Conservation (phyloP, 2,113 vertebrate species). For the Halichoerus grypus region DNA sequence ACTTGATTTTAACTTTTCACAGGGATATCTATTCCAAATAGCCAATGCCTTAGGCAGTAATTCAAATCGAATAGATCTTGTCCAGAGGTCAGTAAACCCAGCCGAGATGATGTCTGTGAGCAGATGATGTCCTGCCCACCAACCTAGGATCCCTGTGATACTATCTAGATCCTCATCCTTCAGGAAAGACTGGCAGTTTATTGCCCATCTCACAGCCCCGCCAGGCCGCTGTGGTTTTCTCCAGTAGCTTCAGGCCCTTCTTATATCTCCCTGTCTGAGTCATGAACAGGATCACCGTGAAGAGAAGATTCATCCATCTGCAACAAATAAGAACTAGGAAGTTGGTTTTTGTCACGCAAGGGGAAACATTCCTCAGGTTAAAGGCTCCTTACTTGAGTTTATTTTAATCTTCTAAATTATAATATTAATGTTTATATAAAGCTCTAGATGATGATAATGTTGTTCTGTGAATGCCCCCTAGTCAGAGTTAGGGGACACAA, state of each 20-base stretch:
- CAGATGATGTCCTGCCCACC: neutral
- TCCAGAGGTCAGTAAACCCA: neutral
- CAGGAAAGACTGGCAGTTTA: neutral
- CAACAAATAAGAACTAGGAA: slow-evolving; percentile 35
- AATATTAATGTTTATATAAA: slow-evolving; percentile 30
- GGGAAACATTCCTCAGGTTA: neutral
- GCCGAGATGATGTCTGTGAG: neutral
- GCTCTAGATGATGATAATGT: neutral
- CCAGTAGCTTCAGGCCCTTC: neutral
- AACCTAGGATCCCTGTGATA: neutral
- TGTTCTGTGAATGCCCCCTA: neutral
- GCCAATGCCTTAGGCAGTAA: neutral
- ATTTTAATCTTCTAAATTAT: slow-evolving; percentile 54
- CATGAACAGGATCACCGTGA: neutral
- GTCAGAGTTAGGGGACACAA: neutral
- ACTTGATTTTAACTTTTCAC: neutral
- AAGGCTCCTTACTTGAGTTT: neutral
- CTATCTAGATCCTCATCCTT: neutral
- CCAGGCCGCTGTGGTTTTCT: neutral
- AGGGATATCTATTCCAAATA: neutral
- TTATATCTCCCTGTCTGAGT: neutral
- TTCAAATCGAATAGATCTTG: neutral
- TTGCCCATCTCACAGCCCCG: neutral
- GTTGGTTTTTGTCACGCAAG: neutral
- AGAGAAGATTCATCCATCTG: neutral